Conservation (phyloP, 30 jellyfish, hydroid and myxozoan genomes). For the Rhopilema esculentum region DNA sequence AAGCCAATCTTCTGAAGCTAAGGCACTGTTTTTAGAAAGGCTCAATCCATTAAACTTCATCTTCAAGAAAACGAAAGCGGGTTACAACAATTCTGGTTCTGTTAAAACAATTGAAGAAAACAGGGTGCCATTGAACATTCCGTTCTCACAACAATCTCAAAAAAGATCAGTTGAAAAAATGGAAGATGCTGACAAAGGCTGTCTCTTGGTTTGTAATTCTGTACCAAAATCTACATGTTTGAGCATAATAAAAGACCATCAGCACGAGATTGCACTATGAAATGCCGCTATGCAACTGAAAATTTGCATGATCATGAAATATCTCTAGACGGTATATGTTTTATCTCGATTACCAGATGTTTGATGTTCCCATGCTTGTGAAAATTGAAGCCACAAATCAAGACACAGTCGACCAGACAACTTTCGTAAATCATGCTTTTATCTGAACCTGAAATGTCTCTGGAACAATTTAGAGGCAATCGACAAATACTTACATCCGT, state of each 20-base stretch:
- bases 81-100: neutral
- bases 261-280: too few relatives aligned
- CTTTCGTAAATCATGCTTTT: too few relatives aligned
- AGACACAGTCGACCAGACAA: too few relatives aligned
- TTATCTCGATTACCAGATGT: too few relatives aligned
- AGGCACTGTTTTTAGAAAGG: neutral
- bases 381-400: too few relatives aligned
- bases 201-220: neutral
- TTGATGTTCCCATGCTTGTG: too few relatives aligned
- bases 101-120: neutral
- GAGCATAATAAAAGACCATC: neutral
- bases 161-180: neutral
- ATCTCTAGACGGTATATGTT: too few relatives aligned
- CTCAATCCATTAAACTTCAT: neutral
- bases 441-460: too few relatives aligned
- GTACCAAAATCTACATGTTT: neutral
- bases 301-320: too few relatives aligned
- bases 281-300: too few relatives aligned
- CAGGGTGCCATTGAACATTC: neutral
- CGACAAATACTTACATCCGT: too few relatives aligned
- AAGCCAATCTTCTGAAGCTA: constrained; percentile 11
- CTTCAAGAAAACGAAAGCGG: neutral
- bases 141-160: neutral
- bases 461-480: too few relatives aligned
- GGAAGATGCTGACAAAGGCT: neutral